Evolutionary conservation across 1,140 invertebrate genomes (phyloP).

Genomic region (Drosophila virilis): DNA sequence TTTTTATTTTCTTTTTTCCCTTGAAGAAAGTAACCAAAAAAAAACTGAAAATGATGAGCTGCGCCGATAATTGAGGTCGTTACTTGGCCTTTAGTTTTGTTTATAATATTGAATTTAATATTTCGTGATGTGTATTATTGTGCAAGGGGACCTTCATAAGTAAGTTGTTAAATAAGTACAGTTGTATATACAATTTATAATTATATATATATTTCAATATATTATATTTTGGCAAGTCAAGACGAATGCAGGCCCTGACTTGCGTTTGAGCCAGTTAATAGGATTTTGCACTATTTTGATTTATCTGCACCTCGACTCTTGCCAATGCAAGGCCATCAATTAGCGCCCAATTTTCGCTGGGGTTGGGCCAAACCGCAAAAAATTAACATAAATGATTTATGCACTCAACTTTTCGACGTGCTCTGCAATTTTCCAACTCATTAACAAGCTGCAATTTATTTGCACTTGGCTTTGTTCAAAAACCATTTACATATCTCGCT

Average conservation of each 20-base stretch:
- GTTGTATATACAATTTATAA: background rate
- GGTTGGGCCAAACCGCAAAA: conserved; percentile 33
- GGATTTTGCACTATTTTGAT: conserved; percentile 44
- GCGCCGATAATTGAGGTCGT: conserved; percentile 64
- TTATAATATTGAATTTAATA: conserved; percentile 52
- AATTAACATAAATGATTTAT: conserved; percentile 74
- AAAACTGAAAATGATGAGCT: conserved; percentile 30
- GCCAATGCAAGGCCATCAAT: conserved; percentile 63
- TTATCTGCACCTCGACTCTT: background rate
- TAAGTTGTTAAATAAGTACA: too few species aligned
- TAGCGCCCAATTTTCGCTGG: conserved; percentile 52
- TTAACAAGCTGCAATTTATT: conserved; percentile 55
- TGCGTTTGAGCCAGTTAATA: conserved; percentile 62
- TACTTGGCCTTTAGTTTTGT: conserved; percentile 31
- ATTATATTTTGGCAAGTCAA: conserved; percentile 56
- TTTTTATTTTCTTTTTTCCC: conserved; percentile 27
- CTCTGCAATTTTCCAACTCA: conserved; percentile 74
- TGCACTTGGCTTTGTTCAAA: conserved; percentile 39
- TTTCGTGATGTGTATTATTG: conserved; percentile 57
- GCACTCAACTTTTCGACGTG: conserved; percentile 52
- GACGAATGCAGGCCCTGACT: conserved; percentile 67
- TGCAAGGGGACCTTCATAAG: conserved; percentile 47
- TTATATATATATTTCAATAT: conserved; percentile 27
- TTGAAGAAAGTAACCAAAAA: conserved; percentile 70
- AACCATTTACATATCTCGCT: conserved; percentile 33